Base-by-base conservation (phyloP, 2,888 invertebrate genomes). In the Mamestra brassicae region DNA sequence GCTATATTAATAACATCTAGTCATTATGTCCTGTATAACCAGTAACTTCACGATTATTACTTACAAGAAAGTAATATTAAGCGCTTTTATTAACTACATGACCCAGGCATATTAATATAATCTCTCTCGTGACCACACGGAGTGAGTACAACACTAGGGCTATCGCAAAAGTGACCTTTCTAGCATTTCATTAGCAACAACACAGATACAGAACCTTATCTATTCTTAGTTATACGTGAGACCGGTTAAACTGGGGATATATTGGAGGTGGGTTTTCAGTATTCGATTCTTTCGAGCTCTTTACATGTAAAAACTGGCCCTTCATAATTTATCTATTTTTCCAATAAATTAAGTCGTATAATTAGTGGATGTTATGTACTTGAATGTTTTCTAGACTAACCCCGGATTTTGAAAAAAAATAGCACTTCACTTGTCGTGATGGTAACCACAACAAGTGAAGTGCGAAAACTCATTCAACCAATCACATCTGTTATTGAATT, bases 51-150 rank as follows among this genome's bases (percentile, higher is more conserved):
- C 50, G 11, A 50, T 1, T 52, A 55, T 65, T 69, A 47, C 64
- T 61, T 47, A 76, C 13, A 47, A 26, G 26, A 26, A 26, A 61
- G 64, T 69, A 57, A 76, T 76, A 76, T 62, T 52, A 57, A 81
- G 61, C 65, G 17, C 68, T 68, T 79, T 57, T 77, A 74, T 65
- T 76, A 26, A 54, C 50, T 69, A 79, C 77, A 69, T 54, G 64
- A 42, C 61, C 61, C 62, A 11, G 60, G 55, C 13, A 36, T 79
- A 82, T 83, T 83, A 64, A 83, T 78, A 68, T 78, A 78, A 80
- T 77, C 34, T 45, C 15, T 47, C 55, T 79, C 54, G 58, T 78
- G 58, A 71, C 57, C 66, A 26, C 26, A 26, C 26, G 26, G 26
- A 26, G 26, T 26, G 26, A 26, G 11, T 36, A 45, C 42, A 66